A percentile compares a stretch with the other conserved stretches of the same genome.
Conservation (phyloP, 1,140 invertebrate genomes). For the Saxidomus purpurata region DNA sequence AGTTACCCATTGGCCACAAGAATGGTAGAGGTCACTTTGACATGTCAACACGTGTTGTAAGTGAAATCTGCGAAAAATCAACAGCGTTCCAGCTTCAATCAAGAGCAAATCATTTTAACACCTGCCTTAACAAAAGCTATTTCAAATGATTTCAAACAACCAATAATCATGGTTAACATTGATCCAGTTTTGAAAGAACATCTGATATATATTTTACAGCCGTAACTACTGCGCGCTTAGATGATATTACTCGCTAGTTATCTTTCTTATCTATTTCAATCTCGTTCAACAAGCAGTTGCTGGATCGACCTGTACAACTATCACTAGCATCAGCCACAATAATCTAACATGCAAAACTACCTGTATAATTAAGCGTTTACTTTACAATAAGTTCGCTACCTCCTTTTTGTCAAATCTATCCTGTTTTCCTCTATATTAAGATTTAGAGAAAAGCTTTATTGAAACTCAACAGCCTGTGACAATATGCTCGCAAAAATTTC, state of each 20-base stretch:
- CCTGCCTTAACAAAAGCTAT: too few relatives aligned
- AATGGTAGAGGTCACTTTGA: too few relatives aligned
- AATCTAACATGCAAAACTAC: background rate
- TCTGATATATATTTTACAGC: background rate
- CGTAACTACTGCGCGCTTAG: background rate
- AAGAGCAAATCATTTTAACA: too few relatives aligned
- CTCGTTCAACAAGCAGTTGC: conserved; percentile 10
- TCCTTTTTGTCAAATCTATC: conserved; percentile 22
- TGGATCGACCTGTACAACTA: background rate
- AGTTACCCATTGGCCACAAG: too few relatives aligned
- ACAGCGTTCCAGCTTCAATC: too few relatives aligned
- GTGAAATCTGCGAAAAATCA: too few relatives aligned
- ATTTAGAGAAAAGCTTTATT: conserved; percentile 41
- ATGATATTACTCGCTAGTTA: background rate
- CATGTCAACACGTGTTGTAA: too few relatives aligned
- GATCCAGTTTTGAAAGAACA: too few relatives aligned
- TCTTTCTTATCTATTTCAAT: background rate
- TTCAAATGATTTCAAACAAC: too few relatives aligned
- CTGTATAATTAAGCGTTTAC: conserved; percentile 22
- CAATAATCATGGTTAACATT: too few relatives aligned
- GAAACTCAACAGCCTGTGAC: conserved; percentile 24
- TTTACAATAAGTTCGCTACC: conserved; percentile 27
- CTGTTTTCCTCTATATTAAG: conserved; percentile 23
- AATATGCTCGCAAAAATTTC: conserved; percentile 29
- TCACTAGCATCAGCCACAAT: background rate